Base-by-base conservation (phyloP, 2,797 vertebrate species). In the Acanthurus tractus region DNA sequence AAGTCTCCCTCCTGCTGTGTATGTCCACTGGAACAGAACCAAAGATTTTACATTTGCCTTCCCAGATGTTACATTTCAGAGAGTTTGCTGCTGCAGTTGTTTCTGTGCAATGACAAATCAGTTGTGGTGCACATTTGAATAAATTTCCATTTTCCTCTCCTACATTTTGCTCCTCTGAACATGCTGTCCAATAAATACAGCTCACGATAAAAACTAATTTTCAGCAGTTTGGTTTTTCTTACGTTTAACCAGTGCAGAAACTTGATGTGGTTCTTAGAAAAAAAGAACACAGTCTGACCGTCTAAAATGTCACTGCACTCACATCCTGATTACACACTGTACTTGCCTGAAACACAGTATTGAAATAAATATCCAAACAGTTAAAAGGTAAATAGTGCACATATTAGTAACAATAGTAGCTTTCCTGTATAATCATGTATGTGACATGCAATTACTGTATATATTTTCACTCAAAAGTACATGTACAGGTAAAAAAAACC, bases 31-130 rank as follows among this genome's bases (percentile, higher is more conserved):
- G 23, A 20, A 63, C 15, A 34, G 18, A n/a, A 10, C n/a, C 10
- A n/a, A 20, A 53, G 50, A 48, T 20, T 40, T 20, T 48, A 20
- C 45, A 44, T 57, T 45, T 64, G 70, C 53, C 50, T 55, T 25
- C 53, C 50, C 54, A 50, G 46, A 66, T 52, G 62, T 59, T 74
- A 14, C 54, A 20, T 40, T 55, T 49, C 44, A 45, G 55, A 38
- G 9, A 38, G 22, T 54, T 14, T 36, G 13, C 48, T 22, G 25
- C 63, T 53, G 22, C 14, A 5, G 3, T 13, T 36, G 15, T 44
- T 14, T 13, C 36, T 20, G 12, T 22, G 56, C 54, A 18, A 36
- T n/a, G 20, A 53, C 11, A 15, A 42, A 42, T 18, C 14, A 29
- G 29, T 22, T 38, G 46, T 20, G 17, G 29, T 25, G n/a, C 20